Evolutionary conservation across 1,140 invertebrate genomes (phyloP), one percentile per base, ranked within the genome.

Genomic region (Delia radicum): DNA sequence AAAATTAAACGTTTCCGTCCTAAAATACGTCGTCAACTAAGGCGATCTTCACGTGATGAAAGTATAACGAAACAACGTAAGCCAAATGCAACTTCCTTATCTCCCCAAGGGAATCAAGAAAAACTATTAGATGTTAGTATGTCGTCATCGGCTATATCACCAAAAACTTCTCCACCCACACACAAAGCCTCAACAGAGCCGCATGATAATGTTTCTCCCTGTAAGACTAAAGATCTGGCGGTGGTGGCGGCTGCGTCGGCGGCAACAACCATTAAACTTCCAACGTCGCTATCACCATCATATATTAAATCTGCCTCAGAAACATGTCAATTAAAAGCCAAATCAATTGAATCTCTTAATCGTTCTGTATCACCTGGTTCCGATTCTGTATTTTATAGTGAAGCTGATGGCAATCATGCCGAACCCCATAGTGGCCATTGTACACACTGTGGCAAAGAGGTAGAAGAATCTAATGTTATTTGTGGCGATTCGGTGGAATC

Each of bases 311-410:
- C 88, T 1, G 27, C 81, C 5, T 82, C 88, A 81, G 75, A 89
- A 85, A 80, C 87, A 76, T 12, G 87, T 27, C 87, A 90, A 81
- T 88, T 94, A 27, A 95, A 95, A 86, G 93, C 94, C n/a, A 86
- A 94, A 65, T 95, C 94, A 79, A 93, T 93, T 33, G 94, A 95
- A 85, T 95, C 93, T 0, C 85, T 95, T 72, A 69, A 69, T 69
- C 89, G 94, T 74, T 95, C 94, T 3, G 93, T 94, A 73, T 95
- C 94, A 81, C 94, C 94, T 13, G 94, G 94, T 13, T 95, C 94
- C 79, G 94, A 95, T 85, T 95, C 93, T 74, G 94, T 96, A 24
- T 96, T 96, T 85, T 95, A 95, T 85, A 94, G 93, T 81, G 94
- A 94, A 88, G 92, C 89, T 79, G 91, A 89, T 77, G 91, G 90